A percentile compares a stretch with the other conserved stretches of the same genome.
Conservation (phyloP, 2,888 invertebrate genomes). For the Lasioglossum leucozonium region DNA sequence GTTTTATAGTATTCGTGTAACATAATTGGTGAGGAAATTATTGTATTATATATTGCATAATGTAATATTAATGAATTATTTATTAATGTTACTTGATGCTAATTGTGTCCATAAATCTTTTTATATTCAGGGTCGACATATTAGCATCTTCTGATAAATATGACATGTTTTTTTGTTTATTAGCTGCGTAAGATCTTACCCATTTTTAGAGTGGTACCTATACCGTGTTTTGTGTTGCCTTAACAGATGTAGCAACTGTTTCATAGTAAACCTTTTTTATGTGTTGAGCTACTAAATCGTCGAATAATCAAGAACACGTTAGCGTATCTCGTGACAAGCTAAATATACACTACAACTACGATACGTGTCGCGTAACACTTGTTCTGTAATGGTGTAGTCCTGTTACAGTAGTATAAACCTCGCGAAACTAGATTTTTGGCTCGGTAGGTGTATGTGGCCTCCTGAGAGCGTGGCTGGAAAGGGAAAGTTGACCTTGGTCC, state of each 20-base stretch:
- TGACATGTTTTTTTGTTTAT: background rate
- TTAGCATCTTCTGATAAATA: background rate
- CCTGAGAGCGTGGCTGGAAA: background rate
- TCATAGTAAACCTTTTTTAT: background rate
- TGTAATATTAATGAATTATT: background rate
- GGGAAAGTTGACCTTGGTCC: slow-evolving; percentile 20
- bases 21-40: background rate
- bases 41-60: background rate
- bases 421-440: slow-evolving; percentile 5
- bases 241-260: background rate
- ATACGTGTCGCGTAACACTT: background rate
- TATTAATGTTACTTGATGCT: background rate
- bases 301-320: background rate
- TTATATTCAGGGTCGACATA: background rate
- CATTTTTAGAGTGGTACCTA: background rate
- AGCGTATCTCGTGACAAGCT: background rate
- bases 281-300: background rate
- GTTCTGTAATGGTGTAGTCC: background rate
- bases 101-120: background rate
- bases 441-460: background rate
- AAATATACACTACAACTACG: background rate
- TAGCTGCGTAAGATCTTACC: background rate
- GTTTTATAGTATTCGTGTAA: background rate
- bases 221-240: background rate
- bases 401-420: background rate